Evolutionary conservation across 2,113 vertebrate species (phyloP).

Genomic region (Pristiophorus japonicus): DNA sequence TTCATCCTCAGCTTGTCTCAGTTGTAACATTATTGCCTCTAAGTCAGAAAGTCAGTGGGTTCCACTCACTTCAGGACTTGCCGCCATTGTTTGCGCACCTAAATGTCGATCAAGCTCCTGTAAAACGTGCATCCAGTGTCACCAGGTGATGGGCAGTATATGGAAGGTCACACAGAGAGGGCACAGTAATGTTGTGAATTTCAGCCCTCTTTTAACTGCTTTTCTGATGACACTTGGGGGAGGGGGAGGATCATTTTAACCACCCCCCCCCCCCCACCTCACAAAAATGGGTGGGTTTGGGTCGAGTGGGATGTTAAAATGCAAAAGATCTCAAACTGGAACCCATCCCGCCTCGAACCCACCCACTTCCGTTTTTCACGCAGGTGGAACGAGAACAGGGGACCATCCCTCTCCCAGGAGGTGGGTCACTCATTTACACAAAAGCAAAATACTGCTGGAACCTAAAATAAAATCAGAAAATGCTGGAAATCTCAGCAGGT

Average conservation of each 20-base stretch:
- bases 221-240: background rate
- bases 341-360: too few relatives aligned
- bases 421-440: too few relatives aligned
- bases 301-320: background rate
- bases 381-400: too few relatives aligned
- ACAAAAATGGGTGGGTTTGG: background rate
- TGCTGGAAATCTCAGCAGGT: too few relatives aligned
- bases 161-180: background rate
- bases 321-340: background rate
- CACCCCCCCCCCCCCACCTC: too few relatives aligned
- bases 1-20: background rate
- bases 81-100: background rate
- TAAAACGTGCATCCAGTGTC: background rate
- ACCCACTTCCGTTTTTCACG: too few relatives aligned
- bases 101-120: background rate
- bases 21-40: background rate
- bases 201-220: background rate
- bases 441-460: too few relatives aligned
- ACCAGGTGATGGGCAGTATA: background rate
- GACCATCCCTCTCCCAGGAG: too few relatives aligned
- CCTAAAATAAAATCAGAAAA: too few relatives aligned
- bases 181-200: background rate
- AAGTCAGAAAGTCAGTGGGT: background rate
- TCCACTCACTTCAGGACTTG: background rate
- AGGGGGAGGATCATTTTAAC: too few relatives aligned